A percentile compares a stretch with the other conserved stretches of the same genome.
phyloP scores from a whole-genome alignment of 2,888 invertebrate genomes.

The Patella ulyssiponensis region DNA sequence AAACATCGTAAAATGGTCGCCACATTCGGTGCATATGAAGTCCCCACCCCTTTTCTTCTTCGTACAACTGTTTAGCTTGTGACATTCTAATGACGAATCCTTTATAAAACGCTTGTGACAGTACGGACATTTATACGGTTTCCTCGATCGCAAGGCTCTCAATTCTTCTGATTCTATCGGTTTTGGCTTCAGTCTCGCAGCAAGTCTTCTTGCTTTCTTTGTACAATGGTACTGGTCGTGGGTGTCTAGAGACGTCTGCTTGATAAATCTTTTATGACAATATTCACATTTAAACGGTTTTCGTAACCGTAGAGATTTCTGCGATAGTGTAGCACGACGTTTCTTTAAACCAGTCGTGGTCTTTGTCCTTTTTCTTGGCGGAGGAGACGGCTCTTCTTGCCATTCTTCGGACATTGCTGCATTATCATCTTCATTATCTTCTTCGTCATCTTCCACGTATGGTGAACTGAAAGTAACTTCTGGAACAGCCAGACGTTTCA shows the following conservation, averaged over 20 bases:
- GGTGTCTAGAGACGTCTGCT: neutral
- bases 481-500: too few relatives aligned
- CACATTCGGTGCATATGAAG: neutral
- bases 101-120: neutral
- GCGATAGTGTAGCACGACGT: too few relatives aligned
- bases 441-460: too few relatives aligned
- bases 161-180: neutral
- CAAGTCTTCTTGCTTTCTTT: neutral
- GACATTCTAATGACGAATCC: neutral
- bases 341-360: too few relatives aligned
- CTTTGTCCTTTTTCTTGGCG: too few relatives aligned
- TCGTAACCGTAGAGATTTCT: neutral
- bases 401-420: too few relatives aligned
- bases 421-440: too few relatives aligned
- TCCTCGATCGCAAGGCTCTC: neutral
- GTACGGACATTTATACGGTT: neutral
- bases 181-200: too few relatives aligned
- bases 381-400: too few relatives aligned
- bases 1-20: neutral
- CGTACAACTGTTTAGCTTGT: neutral
- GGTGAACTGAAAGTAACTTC: too few relatives aligned
- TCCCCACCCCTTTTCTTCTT: neutral
- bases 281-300: neutral
- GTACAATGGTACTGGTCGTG: neutral
- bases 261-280: slow-evolving; percentile 4